phyloP scores from a whole-genome alignment of 2,113 vertebrate species.

The Oplegnathus fasciatus region DNA sequence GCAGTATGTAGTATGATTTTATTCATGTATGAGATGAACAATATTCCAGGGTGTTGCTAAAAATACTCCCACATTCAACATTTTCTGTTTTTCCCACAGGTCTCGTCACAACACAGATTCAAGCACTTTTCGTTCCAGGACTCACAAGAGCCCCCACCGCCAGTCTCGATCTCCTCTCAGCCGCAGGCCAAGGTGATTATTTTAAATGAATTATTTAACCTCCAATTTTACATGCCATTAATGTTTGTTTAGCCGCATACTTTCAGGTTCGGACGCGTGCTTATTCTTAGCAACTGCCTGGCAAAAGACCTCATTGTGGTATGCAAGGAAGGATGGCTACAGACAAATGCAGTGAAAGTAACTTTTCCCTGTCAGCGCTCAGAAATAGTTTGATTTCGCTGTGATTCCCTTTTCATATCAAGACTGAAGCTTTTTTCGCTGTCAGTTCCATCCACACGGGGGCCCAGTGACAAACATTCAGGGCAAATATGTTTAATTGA shows the following conservation, averaged over 20 bases:
- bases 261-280: constrained; percentile 25
- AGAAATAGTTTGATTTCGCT: constrained; percentile 10
- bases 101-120: constrained; percentile 91
- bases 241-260: constrained; percentile 26
- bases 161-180: constrained; percentile 88
- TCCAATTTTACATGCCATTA: constrained; percentile 39
- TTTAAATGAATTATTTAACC: constrained; percentile 49
- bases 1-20: not conserved
- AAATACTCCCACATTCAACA: constrained; percentile 14
- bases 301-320: not conserved
- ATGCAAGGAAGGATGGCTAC: not conserved
- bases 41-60: not conserved
- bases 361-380: constrained; percentile 8
- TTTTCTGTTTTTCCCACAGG: constrained; percentile 82
- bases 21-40: not conserved
- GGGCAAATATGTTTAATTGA: constrained; percentile 65
- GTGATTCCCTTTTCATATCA: constrained; percentile 27
- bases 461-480: constrained; percentile 39
- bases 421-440: not conserved
- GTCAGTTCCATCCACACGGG: constrained; percentile 11
- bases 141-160: constrained; percentile 88
- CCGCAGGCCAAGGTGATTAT: constrained; percentile 91
- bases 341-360: not conserved
- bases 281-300: not conserved
- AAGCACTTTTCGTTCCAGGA: constrained; percentile 88